Evolutionary conservation across 2,888 invertebrate genomes (phyloP).

Genomic region (Diplazon laetatorius): DNA sequence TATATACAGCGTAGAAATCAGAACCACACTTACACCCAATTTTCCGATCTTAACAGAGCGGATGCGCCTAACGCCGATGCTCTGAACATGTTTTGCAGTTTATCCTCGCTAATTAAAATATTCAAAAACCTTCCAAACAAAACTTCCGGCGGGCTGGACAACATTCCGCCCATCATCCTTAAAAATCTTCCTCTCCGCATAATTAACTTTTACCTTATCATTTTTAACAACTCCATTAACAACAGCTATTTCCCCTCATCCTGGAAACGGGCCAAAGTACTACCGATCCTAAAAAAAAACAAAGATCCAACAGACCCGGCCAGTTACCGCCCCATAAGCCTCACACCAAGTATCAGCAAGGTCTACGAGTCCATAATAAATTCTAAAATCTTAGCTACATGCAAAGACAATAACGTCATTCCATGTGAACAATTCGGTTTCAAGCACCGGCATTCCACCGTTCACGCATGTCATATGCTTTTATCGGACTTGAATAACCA

Average conservation of each 20-base stretch:
- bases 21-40: too few relatives aligned
- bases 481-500: constrained; percentile 25
- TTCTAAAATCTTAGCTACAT: constrained; percentile 4
- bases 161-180: too few relatives aligned
- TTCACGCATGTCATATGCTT: constrained; percentile 48
- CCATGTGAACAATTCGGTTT: constrained; percentile 57
- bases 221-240: constrained; percentile 54
- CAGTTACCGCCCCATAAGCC: constrained; percentile 60
- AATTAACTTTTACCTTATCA: too few relatives aligned
- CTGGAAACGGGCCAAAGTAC: constrained; percentile 54
- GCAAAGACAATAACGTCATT: constrained; percentile 14
- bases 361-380: too few relatives aligned
- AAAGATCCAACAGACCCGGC: constrained; percentile 3
- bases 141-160: too few relatives aligned
- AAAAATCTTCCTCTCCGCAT: constrained; percentile 55
- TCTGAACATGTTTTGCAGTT: too few relatives aligned
- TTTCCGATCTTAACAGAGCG: too few relatives aligned
- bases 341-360: constrained; percentile 22
- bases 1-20: too few relatives aligned
- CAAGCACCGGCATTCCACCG: neutral
- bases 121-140: too few relatives aligned
- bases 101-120: too few relatives aligned
- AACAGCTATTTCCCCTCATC: constrained; percentile 27
- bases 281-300: constrained; percentile 41
- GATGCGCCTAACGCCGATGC: too few relatives aligned